Evolutionary conservation across 1,140 invertebrate genomes (phyloP), one percentile per base, ranked within the genome.

Genomic region (Harpegnathos saltator): DNA sequence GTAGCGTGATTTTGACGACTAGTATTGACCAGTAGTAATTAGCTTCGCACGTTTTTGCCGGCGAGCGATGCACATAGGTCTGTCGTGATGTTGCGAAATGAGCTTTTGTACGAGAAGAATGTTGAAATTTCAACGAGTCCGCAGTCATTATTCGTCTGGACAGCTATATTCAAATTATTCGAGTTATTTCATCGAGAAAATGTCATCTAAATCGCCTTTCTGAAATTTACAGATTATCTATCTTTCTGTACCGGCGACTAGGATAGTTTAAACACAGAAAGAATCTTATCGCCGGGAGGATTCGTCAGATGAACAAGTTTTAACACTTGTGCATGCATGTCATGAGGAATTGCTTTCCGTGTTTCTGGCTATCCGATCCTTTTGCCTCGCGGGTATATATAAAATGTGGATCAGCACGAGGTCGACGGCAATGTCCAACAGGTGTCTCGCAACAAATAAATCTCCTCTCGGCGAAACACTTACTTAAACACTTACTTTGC

Each of bases 361-460:
- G 12, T 75, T 75, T 66, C 61, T 65, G 26, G 9, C 4, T 33
- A 17, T 74, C 9, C 11, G 71, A 73, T 63, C 11, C 26, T 5
- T 48, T 74, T 50, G 17, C 5, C n/a, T 74, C 17, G 17, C n/a
- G n/a, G n/a, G n/a, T 11, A n/a, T 48, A 74, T 61, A 14, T 5
- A 1, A 22, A 38, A 77, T 77, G 19, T 75, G 19, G 29, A 65
- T 65, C 26, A 52, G 26, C 29, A 54, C 61, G 61, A 56, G 29
- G 62, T 77, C 48, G 29, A 66, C n/a, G 33, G 11, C n/a, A 19
- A 74, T 61, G 19, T 61, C 33, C 56, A 77, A 77, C 61, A 66
- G 19, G 29, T 77, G 59, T 66, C 33, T 54, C 59, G 3, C 1
- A 14, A 33, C n/a, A 17, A 66, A 66, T 11, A 12, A 54, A 29